Percentiles rank a stretch among this genome's conserved stretches.
Evolutionary conservation across 2,888 invertebrate species (phyloP).

Genomic region (Microctonus brassicae): DNA sequence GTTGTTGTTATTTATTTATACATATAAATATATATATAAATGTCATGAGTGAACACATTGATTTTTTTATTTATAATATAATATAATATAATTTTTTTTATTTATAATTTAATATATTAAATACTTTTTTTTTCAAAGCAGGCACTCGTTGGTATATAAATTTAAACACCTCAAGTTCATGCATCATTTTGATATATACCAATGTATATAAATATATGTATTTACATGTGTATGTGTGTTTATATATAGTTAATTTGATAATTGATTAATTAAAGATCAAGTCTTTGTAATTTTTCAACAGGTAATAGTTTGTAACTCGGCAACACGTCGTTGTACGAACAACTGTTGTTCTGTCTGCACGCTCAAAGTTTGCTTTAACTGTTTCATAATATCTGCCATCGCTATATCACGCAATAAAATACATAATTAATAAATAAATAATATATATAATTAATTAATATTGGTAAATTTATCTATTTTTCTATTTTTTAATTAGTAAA

Average conservation of each 20-base stretch:
- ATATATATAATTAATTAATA: neutral
- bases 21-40: no score
- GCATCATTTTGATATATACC: neutral
- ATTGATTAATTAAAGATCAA: constrained; percentile 95
- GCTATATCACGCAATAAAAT: constrained; percentile 70
- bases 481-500: no score
- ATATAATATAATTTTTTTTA: no score
- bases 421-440: neutral
- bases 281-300: constrained; percentile 93
- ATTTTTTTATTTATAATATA: neutral
- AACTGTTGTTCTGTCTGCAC: constrained; percentile 96
- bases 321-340: constrained; percentile 98
- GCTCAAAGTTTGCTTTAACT: constrained; percentile 98
- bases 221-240: neutral
- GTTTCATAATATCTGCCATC: constrained; percentile 99
- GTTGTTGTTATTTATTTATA: neutral
- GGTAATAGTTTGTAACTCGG: constrained; percentile 92
- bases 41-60: neutral
- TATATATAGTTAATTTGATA: no score
- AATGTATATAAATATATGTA: no score
- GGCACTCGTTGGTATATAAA: neutral
- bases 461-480: no score
- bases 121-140: neutral
- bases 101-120: no score
- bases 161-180: no score